Conservation (phyloP, 2,797 vertebrate genomes). For the Alosa sapidissima region DNA sequence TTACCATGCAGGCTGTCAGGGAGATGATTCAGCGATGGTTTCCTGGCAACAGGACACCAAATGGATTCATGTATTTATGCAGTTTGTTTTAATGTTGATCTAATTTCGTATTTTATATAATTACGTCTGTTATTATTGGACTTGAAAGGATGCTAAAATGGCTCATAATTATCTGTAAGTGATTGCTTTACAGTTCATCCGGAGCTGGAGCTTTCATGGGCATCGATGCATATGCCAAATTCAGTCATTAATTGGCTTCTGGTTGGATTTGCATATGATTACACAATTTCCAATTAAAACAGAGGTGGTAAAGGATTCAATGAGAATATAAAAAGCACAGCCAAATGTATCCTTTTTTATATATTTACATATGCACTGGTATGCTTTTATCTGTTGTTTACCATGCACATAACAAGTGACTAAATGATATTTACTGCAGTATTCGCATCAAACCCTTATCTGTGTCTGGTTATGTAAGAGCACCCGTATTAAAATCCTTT, state of each 20-base stretch:
- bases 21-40: constrained; percentile 18
- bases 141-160: constrained; percentile 43
- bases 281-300: constrained; percentile 57
- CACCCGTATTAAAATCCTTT: background rate
- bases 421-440: background rate
- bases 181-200: constrained; percentile 50
- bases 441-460: background rate
- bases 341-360: background rate
- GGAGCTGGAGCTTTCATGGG: constrained; percentile 57
- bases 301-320: constrained; percentile 52
- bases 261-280: constrained; percentile 60
- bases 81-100: constrained; percentile 46
- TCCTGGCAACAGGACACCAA: constrained; percentile 51
- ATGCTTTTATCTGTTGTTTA: constrained; percentile 13
- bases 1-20: background rate
- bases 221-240: constrained; percentile 60
- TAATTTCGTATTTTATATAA: constrained; percentile 48
- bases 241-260: constrained; percentile 59
- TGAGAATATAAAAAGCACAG: background rate
- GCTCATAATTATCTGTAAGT: constrained; percentile 50
- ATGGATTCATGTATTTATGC: constrained; percentile 44
- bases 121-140: constrained; percentile 41
- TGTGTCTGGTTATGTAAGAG: constrained; percentile 1
- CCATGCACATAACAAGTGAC: background rate
- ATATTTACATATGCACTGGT: background rate